phyloP scores from a whole-genome alignment of 35 echinoderm and acorn worm species.

The Ophioderma brevispina region DNA sequence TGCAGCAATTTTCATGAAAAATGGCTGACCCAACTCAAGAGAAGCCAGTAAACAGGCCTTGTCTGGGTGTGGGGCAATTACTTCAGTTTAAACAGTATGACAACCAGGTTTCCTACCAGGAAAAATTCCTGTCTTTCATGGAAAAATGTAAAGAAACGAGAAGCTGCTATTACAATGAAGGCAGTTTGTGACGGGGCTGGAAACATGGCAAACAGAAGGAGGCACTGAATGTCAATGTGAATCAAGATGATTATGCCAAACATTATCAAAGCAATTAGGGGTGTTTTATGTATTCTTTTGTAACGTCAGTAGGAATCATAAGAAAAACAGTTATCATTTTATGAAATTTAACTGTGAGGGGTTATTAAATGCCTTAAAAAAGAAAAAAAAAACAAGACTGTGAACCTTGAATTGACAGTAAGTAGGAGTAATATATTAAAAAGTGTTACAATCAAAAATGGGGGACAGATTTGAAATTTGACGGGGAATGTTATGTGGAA shows the following conservation, averaged over 20 bases:
- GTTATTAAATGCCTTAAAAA: too few relatives aligned
- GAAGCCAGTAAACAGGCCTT: conserved; percentile 63
- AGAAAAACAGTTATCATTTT: too few relatives aligned
- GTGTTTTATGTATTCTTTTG: background rate
- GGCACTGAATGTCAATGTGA: conserved; percentile 77
- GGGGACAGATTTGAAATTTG: too few relatives aligned
- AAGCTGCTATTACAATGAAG: background rate
- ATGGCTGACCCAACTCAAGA: too few relatives aligned
- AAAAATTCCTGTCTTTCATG: conserved; percentile 64
- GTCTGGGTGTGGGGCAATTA: conserved; percentile 87
- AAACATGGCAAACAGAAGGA: conserved; percentile 53
- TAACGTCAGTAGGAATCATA: too few relatives aligned
- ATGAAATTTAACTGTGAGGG: too few relatives aligned
- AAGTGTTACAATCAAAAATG: too few relatives aligned
- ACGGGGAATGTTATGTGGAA: too few relatives aligned
- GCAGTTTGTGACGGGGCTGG: conserved; percentile 80
- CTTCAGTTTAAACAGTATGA: conserved; percentile 65
- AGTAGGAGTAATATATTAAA: too few relatives aligned
- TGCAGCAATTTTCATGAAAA: too few relatives aligned
- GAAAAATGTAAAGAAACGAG: conserved; percentile 26
- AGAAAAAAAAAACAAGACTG: too few relatives aligned
- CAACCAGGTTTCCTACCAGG: conserved; percentile 77
- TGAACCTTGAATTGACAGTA: too few relatives aligned
- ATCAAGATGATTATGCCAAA: conserved; percentile 69
- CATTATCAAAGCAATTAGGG: conserved; percentile 48